Evolutionary conservation across 2,797 vertebrate species (phyloP).

Genomic region (Platalea minor): DNA sequence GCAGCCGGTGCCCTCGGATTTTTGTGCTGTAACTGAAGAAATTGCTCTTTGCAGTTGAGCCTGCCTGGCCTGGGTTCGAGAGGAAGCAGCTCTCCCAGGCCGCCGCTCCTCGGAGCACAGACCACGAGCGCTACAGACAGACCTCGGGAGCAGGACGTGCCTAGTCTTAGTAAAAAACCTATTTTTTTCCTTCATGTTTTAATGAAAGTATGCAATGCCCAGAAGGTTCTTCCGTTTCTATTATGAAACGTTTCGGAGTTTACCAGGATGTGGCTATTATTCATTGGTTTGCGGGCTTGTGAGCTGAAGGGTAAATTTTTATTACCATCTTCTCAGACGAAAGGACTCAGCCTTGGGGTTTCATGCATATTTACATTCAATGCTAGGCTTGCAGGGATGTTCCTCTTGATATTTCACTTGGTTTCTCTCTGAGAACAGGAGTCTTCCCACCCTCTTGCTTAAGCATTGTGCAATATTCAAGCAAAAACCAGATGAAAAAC

Average conservation of each 20-base stretch:
- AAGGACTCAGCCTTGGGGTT: conserved; percentile 7
- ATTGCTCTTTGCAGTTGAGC: neutral
- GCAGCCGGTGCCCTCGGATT: neutral
- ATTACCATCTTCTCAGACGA: neutral
- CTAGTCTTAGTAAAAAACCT: neutral
- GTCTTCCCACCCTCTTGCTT: neutral
- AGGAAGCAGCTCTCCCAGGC: neutral
- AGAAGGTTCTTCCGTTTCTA: neutral
- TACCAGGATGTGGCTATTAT: neutral
- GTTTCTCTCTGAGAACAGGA: neutral
- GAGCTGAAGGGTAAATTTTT: neutral
- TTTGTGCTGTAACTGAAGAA: neutral
- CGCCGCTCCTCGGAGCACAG: accelerated
- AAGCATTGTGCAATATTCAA: neutral
- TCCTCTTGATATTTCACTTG: conserved; percentile 12
- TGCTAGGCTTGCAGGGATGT: neutral
- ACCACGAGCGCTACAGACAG: neutral
- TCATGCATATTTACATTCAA: neutral
- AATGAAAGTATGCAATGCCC: neutral
- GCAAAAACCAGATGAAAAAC: neutral
- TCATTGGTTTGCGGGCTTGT: neutral
- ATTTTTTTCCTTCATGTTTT: neutral
- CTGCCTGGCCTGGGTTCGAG: neutral
- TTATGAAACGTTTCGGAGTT: neutral
- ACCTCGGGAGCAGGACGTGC: neutral